Evolutionary conservation across 2,888 invertebrate species (phyloP).

Genomic region (Coecobrya sp.): DNA sequence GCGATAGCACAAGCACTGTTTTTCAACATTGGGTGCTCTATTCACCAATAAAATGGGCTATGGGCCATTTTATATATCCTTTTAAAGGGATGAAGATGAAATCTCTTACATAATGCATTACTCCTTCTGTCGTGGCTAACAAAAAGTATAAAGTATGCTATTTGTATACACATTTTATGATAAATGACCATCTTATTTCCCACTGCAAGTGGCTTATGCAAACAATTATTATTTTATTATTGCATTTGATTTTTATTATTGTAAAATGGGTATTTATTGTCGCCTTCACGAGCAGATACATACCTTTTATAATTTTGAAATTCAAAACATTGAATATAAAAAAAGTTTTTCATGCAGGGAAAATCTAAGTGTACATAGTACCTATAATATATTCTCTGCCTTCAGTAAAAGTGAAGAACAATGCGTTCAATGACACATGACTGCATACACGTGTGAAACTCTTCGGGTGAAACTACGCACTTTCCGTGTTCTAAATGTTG

Average conservation of each 20-base stretch:
- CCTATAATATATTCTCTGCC: neutral
- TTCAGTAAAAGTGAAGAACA: neutral
- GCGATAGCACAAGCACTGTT: neutral
- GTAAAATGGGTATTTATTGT: slow-evolving; percentile 8
- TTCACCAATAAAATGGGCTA: slow-evolving; percentile 65
- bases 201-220: neutral
- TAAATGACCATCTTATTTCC: slow-evolving; percentile 55
- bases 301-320: neutral
- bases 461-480: neutral
- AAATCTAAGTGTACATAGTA: neutral
- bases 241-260: neutral
- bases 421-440: slow-evolving; percentile 75
- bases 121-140: too few species aligned
- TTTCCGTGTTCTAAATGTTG: slow-evolving; percentile 21
- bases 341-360: neutral
- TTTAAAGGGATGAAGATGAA: slow-evolving; percentile 63
- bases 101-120: slow-evolving; percentile 19
- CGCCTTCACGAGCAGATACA: neutral
- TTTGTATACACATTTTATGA: slow-evolving; percentile 44
- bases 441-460: slow-evolving; percentile 50
- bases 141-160: slow-evolving; percentile 27
- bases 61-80: slow-evolving; percentile 67
- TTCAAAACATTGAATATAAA: neutral
- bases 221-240: neutral
- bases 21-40: slow-evolving; percentile 34